phyloP scores from a whole-genome alignment of 1,140 invertebrate genomes.

The Temnothorax curvispinosus region DNA sequence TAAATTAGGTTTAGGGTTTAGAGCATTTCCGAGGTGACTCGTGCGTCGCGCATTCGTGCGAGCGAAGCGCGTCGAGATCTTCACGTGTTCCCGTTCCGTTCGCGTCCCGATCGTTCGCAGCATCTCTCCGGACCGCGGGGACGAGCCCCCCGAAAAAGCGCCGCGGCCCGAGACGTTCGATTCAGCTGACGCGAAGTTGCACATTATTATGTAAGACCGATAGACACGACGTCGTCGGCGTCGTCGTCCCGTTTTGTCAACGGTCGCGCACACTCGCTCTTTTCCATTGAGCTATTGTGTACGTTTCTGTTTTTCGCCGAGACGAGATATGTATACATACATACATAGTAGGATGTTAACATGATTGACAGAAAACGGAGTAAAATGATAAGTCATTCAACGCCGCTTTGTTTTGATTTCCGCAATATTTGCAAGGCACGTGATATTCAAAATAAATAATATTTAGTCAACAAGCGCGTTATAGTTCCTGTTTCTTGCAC shows the following conservation, averaged over 20 bases:
- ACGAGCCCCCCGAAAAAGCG: conserved; percentile 16
- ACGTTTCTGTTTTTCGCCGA: not conserved
- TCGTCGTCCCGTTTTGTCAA: conserved; percentile 31
- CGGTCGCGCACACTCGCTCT: not conserved
- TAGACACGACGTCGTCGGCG: not conserved
- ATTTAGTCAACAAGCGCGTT: too few species aligned
- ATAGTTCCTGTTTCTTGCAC: too few species aligned
- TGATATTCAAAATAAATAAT: not conserved
- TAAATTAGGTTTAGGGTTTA: not conserved
- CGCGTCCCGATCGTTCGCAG: not conserved
- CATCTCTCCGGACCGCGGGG: not conserved
- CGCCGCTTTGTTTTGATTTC: not conserved
- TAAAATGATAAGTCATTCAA: not conserved
- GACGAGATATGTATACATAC: not conserved
- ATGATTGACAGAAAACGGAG: not conserved
- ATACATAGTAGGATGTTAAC: not conserved
- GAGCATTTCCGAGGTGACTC: not conserved
- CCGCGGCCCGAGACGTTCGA: not conserved
- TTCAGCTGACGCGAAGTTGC: conserved; percentile 11
- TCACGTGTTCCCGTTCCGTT: not conserved
- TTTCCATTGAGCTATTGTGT: not conserved
- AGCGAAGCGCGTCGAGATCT: not conserved
- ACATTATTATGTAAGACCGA: conserved; percentile 33
- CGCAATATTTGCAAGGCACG: not conserved
- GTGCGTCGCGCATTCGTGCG: not conserved